Evolutionary conservation across 1,140 invertebrate species (phyloP), one percentile per base, ranked within the genome.

Genomic region (Telenomus remus): DNA sequence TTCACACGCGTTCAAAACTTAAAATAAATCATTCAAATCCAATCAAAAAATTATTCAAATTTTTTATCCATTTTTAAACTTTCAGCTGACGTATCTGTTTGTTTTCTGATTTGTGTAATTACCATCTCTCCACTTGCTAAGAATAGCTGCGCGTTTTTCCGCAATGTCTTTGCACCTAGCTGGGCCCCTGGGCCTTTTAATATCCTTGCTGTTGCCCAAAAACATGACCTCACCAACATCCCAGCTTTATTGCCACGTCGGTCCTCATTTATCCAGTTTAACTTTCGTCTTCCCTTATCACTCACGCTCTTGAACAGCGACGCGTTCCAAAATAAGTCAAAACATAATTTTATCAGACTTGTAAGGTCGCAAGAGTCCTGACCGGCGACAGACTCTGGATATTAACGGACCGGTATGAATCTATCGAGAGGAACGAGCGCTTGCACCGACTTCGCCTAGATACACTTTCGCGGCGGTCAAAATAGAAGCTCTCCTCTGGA

Each of bases 111-210:
- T 27, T 27, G 1, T 27, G 19, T 27, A 27, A 27, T 66, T 87
- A 88, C 87, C 87, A 81, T 87, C 81, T 73, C 79, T 77, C 87
- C 87, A 88, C 76, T 87, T 87, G 57, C 73, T 82, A 35, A 88
- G 81, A 60, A 88, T 84, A 27, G 77, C 79, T 9, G 83, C 81
- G 12, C 80, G 81, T 70, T 69, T 84, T 47, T 87, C 81, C n/a
- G 78, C 60, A 65, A 84, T 63, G 19, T 82, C 82, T 71, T 84
- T 86, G 57, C 82, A 64, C 56, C 69, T 83, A 11, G 83, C 80
- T 48, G 85, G 83, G 78, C 83, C 80, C 76, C 49, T 82, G 48
- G 84, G 85, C 81, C 84, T 82, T 71, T 79, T 83, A 35, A 80
- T 53, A 27, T 79, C 69, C 54, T 61, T 76, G 53, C 74, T 75